Percentiles rank a stretch among this genome's conserved stretches.
Conservation (phyloP, 2,113 vertebrate species). For the Pterocles gutturalis region DNA sequence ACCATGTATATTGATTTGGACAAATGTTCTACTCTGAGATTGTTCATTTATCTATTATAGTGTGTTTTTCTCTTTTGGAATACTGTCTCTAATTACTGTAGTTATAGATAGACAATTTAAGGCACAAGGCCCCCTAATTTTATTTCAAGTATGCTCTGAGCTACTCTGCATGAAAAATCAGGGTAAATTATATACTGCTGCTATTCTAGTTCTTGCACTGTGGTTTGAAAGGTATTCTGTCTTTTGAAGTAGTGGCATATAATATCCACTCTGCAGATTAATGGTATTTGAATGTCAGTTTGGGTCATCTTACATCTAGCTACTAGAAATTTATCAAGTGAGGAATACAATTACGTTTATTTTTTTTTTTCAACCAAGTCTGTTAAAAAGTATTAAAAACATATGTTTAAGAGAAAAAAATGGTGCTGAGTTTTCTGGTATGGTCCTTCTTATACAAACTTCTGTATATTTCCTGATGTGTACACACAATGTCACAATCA, state of each 20-base stretch:
- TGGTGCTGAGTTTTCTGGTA: not conserved
- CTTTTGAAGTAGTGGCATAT: not conserved
- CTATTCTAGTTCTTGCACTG: not conserved
- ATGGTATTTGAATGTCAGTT: not conserved
- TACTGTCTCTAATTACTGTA: not conserved
- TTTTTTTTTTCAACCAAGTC: not conserved
- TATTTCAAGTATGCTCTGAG: not conserved
- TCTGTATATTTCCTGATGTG: not conserved
- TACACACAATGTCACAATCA: not conserved
- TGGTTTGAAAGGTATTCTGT: not conserved
- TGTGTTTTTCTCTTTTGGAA: not conserved
- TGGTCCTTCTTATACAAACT: not conserved
- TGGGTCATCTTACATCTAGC: not conserved
- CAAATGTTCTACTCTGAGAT: not conserved
- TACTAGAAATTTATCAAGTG: not conserved
- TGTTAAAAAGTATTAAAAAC: not conserved
- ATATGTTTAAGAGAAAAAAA: not conserved
- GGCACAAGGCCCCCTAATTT: not conserved
- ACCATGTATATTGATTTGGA: not conserved
- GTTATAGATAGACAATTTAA: not conserved
- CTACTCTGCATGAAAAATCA: not conserved
- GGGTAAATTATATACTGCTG: not conserved
- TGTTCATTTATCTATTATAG: not conserved
- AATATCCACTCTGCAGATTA: not conserved
- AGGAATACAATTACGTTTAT: not conserved